Base-by-base conservation (phyloP, 2,797 vertebrate genomes). In the Synanceia verrucosa region DNA sequence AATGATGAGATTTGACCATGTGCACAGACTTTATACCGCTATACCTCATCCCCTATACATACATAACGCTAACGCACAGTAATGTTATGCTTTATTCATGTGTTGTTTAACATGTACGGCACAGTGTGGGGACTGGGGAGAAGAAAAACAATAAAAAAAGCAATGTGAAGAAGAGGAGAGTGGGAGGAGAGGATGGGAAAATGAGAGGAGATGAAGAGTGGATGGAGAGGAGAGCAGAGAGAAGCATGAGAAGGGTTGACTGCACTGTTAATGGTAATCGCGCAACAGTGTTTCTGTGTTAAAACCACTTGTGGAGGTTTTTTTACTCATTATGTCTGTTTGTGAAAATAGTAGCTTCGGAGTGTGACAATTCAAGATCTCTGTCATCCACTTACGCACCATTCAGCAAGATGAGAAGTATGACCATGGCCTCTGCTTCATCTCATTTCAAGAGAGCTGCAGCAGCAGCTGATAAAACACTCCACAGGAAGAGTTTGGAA, bases 61-160 rank as follows among this genome's bases (percentile, higher is more conserved):
- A 60, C 58, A 64, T 28, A 52, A 6, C 6, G 11, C 28, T 41
- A 14, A 41, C 39, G 18, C 19, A 68, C 34, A 41, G 65, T 69
- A 78, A 80, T 73, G 67, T 4, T 74, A 81, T 70, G 75, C 50
- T 73, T 84, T 82, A 85, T 86, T 87, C 78, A 84, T 83, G 66
- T n/a, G 47, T 66, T 81, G 53, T 57, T 82, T 73, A 74, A 79
- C 78, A 74, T 73, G 78, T 56, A 71, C 70, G 9, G 14, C 14
- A n/a, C 51, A 61, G 56, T 11, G 4, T 39, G 18, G 43, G 43
- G 18, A 33, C 28, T 1, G 26, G 18, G 50, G 13, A 7, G 23
- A 19, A 19, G 36, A 23, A 16, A 18, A 65, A 84, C 37, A 77
- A 61, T 55, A 33, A 56, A 58, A 53, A 16, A 33, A 58, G 24